Percentiles rank a stretch among this genome's conserved stretches.
Conservation (phyloP, 2,113 vertebrate genomes). For the Oreochromis spilurus region DNA sequence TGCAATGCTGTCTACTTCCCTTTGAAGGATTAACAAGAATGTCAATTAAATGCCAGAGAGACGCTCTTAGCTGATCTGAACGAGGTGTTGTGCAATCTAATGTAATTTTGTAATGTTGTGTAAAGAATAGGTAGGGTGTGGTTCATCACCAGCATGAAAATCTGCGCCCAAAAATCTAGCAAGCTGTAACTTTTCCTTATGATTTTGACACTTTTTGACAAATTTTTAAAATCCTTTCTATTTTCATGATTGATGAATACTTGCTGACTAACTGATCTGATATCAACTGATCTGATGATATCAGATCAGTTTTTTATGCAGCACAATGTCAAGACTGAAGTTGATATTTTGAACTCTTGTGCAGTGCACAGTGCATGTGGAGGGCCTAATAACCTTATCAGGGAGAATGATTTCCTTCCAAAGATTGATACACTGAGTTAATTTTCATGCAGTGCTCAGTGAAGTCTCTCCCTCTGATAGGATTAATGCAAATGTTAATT, state of each 20-base stretch:
- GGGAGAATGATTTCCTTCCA: background rate
- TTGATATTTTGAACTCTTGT: background rate
- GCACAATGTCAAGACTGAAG: background rate
- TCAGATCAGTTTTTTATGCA: background rate
- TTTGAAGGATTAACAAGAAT: conserved; percentile 53
- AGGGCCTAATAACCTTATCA: conserved; percentile 8
- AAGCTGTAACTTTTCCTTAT: background rate
- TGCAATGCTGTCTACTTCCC: background rate
- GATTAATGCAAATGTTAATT: conserved; percentile 54
- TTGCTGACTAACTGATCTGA: too few relatives aligned
- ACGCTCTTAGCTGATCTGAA: background rate
- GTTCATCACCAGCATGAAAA: background rate
- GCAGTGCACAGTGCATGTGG: background rate
- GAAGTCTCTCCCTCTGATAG: conserved; percentile 22
- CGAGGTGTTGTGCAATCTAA: background rate
- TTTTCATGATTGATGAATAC: background rate
- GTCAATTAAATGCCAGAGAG: conserved; percentile 47
- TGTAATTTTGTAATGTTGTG: background rate
- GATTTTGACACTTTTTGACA: background rate
- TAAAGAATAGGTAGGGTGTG: background rate
- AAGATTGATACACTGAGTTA: background rate
- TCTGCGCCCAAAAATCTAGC: background rate
- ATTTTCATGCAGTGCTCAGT: conserved; percentile 26
- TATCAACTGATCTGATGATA: too few relatives aligned
- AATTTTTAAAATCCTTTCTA: background rate